Conservation (phyloP, 2,888 invertebrate species). For the Portevinia maculata region DNA sequence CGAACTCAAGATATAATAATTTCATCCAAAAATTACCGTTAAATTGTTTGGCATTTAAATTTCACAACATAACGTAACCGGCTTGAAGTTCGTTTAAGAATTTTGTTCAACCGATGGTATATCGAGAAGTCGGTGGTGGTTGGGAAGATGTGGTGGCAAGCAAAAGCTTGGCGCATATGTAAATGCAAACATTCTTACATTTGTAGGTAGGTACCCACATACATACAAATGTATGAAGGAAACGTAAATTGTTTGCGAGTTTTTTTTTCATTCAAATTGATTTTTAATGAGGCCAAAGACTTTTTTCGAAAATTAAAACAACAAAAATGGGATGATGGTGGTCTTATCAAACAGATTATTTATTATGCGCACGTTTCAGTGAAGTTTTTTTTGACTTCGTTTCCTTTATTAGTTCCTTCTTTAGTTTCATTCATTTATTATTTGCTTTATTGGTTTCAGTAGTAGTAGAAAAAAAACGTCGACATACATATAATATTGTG, state of each 20-base stretch:
- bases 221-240: background rate
- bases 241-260: conserved; percentile 37
- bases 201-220: background rate
- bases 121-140: background rate
- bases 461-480: too few species aligned
- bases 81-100: conserved; percentile 36
- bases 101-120: too few species aligned
- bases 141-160: background rate
- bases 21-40: conserved; percentile 37
- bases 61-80: conserved; percentile 61
- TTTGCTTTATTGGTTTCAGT: background rate
- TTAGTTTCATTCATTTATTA: background rate
- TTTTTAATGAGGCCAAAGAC: conserved; percentile 23
- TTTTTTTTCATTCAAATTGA: conserved; percentile 7
- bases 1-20: background rate
- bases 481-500: background rate
- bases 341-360: background rate
- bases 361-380: conserved; percentile 1
- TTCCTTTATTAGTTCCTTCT: background rate
- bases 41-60: conserved; percentile 42
- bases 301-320: conserved; percentile 4
- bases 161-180: conserved; percentile 7
- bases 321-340: conserved; percentile 19
- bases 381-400: background rate
- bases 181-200: conserved; percentile 13